Percentiles rank a stretch among this genome's conserved stretches.
Evolutionary conservation across 1,140 invertebrate genomes (phyloP).

Genomic region (Battus philenor): DNA sequence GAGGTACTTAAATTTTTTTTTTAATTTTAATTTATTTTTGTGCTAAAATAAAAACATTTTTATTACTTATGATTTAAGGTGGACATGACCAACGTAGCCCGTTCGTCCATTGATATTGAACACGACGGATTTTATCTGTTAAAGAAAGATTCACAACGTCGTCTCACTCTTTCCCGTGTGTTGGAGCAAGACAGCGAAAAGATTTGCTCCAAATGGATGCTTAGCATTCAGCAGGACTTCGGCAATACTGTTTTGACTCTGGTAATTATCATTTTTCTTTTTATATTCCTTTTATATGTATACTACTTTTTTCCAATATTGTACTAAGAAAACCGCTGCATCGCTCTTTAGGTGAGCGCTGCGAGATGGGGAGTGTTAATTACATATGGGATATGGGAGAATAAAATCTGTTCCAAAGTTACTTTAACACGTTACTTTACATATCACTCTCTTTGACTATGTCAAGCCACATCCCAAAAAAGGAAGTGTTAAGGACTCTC

Average conservation of each 20-base stretch:
- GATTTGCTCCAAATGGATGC: slow-evolving; percentile 90
- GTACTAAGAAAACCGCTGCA: too few species aligned
- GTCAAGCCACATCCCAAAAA: too few species aligned
- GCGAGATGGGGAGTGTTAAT: too few species aligned
- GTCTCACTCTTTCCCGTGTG: slow-evolving; percentile 93
- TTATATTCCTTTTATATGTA: too few species aligned
- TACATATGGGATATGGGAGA: too few species aligned
- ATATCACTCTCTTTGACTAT: too few species aligned
- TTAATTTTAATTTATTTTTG: not conserved
- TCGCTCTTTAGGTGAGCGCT: too few species aligned
- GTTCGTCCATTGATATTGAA: slow-evolving; percentile 78
- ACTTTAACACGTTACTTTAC: too few species aligned
- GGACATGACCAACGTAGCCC: slow-evolving; percentile 59
- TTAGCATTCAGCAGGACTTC: slow-evolving; percentile 83
- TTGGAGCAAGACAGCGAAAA: slow-evolving; percentile 91
- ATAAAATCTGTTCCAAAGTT: too few species aligned
- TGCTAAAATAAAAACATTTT: not conserved
- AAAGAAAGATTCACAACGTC: slow-evolving; percentile 97
- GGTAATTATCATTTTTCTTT: slow-evolving; percentile 27
- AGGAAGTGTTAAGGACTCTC: too few species aligned
- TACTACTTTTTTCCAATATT: too few species aligned
- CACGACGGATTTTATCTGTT: slow-evolving; percentile 95
- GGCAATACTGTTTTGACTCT: slow-evolving; percentile 80
- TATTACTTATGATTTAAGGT: slow-evolving; percentile 34
- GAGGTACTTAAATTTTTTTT: slow-evolving; percentile 76